A percentile compares a stretch with the other conserved stretches of the same genome.
These are phyloP conservation scores for Drosophila suboccidentalis DNA, from an alignment of 2,888 invertebrate species.

Conservation along the genomic window DNA sequence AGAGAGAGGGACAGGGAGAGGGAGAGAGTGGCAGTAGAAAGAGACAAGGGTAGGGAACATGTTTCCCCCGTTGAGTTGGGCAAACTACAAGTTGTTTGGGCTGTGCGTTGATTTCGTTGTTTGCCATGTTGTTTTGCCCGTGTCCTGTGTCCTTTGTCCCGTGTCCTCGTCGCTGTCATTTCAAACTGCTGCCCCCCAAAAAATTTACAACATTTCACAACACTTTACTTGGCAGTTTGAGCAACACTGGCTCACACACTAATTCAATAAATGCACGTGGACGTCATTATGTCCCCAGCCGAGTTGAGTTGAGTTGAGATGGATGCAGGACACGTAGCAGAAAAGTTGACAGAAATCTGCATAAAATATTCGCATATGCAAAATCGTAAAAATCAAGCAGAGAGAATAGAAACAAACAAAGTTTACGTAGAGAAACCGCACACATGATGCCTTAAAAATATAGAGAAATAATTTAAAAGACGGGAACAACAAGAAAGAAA, in stretches of 20 bases:
- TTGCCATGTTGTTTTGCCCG: constrained; percentile 34
- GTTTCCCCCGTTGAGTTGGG: constrained; percentile 22
- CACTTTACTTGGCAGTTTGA: constrained; percentile 54
- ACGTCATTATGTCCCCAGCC: constrained; percentile 8
- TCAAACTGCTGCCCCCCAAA: constrained; percentile 58
- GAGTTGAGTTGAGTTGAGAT: constrained; percentile 10
- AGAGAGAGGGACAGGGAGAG: too few relatives aligned
- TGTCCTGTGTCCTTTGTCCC: constrained; percentile 10
- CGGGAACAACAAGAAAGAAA: too few relatives aligned
- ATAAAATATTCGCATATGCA: constrained; percentile 81
- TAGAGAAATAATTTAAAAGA: too few relatives aligned
- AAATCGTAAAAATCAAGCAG: constrained; percentile 53
- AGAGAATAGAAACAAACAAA: constrained; percentile 13
- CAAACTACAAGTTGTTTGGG: constrained; percentile 23
- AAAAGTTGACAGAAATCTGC: constrained; percentile 81
- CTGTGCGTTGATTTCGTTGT: constrained; percentile 27
- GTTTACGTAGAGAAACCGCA: not conserved
- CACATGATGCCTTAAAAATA: too few relatives aligned
- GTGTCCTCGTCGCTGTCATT: constrained; percentile 43
- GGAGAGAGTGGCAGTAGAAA: not conserved
- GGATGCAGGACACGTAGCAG: constrained; percentile 62
- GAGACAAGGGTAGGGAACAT: not conserved
- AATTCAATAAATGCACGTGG: constrained; percentile 79
- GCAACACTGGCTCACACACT: constrained; percentile 61
- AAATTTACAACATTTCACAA: constrained; percentile 65